phyloP scores from a whole-genome alignment of 2,888 invertebrate species.

The Cerceris ruficornis region DNA sequence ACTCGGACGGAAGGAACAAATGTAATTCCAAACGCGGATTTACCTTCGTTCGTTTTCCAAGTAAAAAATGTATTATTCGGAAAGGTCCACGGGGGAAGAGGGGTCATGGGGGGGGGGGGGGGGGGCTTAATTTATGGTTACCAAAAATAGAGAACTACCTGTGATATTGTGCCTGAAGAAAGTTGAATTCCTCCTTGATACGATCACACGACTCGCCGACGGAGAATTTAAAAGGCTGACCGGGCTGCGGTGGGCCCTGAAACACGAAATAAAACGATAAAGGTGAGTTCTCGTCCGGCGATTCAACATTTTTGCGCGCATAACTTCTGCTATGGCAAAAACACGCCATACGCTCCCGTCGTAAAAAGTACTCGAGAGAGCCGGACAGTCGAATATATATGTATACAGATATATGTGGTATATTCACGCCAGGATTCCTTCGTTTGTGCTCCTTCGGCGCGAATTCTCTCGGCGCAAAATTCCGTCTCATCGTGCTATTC shows the following conservation, averaged over 20 bases:
- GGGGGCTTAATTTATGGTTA: slow-evolving; percentile 6
- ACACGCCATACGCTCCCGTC: neutral
- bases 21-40: too few species aligned
- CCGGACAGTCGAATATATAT: neutral
- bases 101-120: too few species aligned
- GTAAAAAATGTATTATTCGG: neutral
- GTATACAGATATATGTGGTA: neutral
- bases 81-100: too few species aligned
- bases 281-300: slow-evolving; percentile 19
- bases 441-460: too few species aligned
- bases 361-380: neutral
- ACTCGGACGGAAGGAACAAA: too few species aligned
- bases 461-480: too few species aligned
- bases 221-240: slow-evolving; percentile 96
- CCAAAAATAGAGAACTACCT: slow-evolving; percentile 84
- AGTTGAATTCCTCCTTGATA: slow-evolving; percentile 97
- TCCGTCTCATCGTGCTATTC: too few species aligned
- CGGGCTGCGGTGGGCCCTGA: slow-evolving; percentile 93
- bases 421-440: too few species aligned
- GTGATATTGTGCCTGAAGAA: slow-evolving; percentile 97
- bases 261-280: slow-evolving; percentile 78
- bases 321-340: neutral
- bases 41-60: neutral
- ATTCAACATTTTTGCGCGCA: slow-evolving; percentile 10
- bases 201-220: slow-evolving; percentile 96